Conservation (phyloP, 2,797 vertebrate genomes). For the Setipinna tenuifilis region DNA sequence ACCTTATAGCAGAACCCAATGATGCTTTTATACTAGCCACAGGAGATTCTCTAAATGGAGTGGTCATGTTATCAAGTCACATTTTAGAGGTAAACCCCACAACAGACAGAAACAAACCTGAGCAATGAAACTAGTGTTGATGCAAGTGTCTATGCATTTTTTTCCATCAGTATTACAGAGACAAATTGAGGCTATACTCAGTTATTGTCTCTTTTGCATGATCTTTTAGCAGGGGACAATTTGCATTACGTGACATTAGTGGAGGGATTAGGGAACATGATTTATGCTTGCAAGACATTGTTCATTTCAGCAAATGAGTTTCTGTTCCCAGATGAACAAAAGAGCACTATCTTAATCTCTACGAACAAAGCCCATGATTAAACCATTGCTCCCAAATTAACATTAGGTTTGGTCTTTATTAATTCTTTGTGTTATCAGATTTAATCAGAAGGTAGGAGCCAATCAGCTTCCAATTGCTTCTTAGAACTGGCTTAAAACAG, state of each 20-base stretch:
- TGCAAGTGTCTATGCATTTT: background rate
- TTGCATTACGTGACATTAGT: conserved; percentile 78
- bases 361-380: conserved; percentile 75
- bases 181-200: conserved; percentile 37
- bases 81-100: background rate
- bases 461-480: conserved; percentile 58
- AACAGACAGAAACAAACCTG: background rate
- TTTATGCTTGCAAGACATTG: conserved; percentile 80
- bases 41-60: too few relatives aligned
- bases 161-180: conserved; percentile 2
- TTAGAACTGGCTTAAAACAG: background rate
- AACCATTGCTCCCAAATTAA: conserved; percentile 75
- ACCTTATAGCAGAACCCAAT: too few relatives aligned
- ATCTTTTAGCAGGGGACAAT: conserved; percentile 77
- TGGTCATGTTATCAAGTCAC: too few relatives aligned
- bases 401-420: conserved; percentile 67
- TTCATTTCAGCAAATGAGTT: conserved; percentile 82
- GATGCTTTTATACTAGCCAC: too few relatives aligned
- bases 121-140: background rate
- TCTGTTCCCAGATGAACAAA: conserved; percentile 79
- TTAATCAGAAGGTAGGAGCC: conserved; percentile 66
- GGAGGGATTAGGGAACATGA: conserved; percentile 79
- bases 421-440: conserved; percentile 61
- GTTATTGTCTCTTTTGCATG: conserved; percentile 71
- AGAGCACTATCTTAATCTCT: conserved; percentile 74